Percentiles rank a stretch among this genome's conserved stretches.
These are phyloP conservation scores for Drosophila biarmipes DNA, from an alignment of 1,140 invertebrate genomes.

Conservation along the genomic window DNA sequence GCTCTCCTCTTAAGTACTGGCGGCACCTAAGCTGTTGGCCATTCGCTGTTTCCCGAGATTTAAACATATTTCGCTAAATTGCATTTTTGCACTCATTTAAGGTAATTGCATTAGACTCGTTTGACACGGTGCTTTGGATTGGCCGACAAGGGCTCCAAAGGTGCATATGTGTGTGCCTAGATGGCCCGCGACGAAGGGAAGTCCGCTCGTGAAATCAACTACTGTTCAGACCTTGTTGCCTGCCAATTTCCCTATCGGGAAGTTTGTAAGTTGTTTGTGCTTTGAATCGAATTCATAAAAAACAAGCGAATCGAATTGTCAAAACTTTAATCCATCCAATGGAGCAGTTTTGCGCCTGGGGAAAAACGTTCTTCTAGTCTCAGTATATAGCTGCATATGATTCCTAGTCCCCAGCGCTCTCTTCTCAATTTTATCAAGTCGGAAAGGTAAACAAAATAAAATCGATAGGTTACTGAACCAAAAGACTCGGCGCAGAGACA, in stretches of 20 bases:
- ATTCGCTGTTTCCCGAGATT: constrained; percentile 15
- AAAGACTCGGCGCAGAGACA: constrained; percentile 37
- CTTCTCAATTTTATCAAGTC: constrained; percentile 16
- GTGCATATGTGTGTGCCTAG: background rate
- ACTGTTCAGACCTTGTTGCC: constrained; percentile 4
- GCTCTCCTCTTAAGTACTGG: constrained; percentile 20
- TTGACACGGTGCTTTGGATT: constrained; percentile 41
- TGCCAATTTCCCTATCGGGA: constrained; percentile 8
- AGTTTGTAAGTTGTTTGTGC: constrained; percentile 9
- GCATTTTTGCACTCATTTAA: constrained; percentile 52
- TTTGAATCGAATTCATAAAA: background rate
- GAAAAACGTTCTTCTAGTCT: too few species aligned
- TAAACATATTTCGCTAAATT: constrained; percentile 56
- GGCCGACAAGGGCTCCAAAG: background rate
- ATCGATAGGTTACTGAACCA: constrained; percentile 73
- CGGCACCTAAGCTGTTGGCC: constrained; percentile 16
- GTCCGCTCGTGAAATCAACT: background rate
- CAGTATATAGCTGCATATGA: background rate
- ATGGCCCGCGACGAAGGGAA: background rate
- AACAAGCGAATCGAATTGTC: background rate
- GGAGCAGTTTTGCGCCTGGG: background rate
- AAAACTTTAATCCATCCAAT: background rate
- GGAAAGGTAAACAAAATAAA: constrained; percentile 53
- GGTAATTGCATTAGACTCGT: constrained; percentile 52
- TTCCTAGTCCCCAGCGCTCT: constrained; percentile 9